Conservation (phyloP, 2,113 vertebrate genomes). For the Gulo gulo region DNA sequence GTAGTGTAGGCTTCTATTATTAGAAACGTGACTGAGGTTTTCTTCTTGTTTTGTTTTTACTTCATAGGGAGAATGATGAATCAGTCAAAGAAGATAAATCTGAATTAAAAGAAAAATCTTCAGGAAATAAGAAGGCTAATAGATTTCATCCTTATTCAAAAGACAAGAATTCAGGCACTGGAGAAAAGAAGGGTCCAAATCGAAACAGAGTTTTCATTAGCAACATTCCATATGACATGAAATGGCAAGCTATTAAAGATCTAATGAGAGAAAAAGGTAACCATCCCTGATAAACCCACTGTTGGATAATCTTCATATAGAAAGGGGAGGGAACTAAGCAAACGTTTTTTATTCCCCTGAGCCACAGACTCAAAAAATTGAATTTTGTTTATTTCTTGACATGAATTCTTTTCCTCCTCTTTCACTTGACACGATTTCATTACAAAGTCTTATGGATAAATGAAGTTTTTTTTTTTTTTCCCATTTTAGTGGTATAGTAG, state of each 20-base stretch:
- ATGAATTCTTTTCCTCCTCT: constrained; percentile 79
- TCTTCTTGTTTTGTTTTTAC: constrained; percentile 60
- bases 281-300: constrained; percentile 53
- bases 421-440: constrained; percentile 82
- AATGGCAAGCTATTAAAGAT: constrained; percentile 99
- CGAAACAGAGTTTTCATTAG: constrained; percentile 98
- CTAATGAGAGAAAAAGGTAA: constrained; percentile 99
- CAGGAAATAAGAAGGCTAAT: constrained; percentile 87
- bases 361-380: constrained; percentile 79
- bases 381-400: constrained; percentile 71
- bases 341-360: constrained; percentile 70
- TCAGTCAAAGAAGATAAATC: constrained; percentile 89
- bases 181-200: constrained; percentile 92
- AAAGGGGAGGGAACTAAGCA: constrained; percentile 49
- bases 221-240: constrained; percentile 99
- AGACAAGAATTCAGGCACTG: constrained; percentile 88
- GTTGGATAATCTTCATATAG: constrained; percentile 58
- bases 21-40: constrained; percentile 46
- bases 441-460: constrained; percentile 82
- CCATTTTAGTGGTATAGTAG: constrained; percentile 80
- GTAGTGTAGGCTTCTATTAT: constrained; percentile 20
- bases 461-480: constrained; percentile 76
- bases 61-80: constrained; percentile 89
- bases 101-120: constrained; percentile 91
- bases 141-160: constrained; percentile 96